Base-by-base conservation (phyloP, 2,888 invertebrate species). In the Drosophila nigricruria region DNA sequence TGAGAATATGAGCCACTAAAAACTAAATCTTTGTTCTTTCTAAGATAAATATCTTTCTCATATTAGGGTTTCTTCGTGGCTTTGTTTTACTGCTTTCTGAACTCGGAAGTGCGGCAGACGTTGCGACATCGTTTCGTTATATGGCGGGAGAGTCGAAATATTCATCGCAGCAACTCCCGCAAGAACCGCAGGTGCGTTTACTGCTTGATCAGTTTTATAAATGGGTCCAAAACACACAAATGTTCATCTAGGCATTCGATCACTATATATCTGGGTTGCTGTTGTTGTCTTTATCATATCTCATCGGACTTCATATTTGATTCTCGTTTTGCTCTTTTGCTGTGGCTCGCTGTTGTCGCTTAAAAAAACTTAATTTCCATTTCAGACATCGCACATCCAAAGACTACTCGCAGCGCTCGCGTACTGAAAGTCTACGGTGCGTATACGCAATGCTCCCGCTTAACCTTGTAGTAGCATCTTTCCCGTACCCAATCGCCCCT, bases 71-170 rank as follows among this genome's bases (percentile, higher is more conserved):
- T 98, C 90, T 96, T 96, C 58, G 97, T 98, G 71, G 97, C 98
- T 5, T 93, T 98, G 69, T 96, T 98, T 93, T 98, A 97, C 94
- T 98, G 98, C 93, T 98, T 98, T 93, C 95, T 98, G 88, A 98
- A 98, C 93, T 96, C 97, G 5, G 98, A 98, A 93, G 98, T 98
- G 8, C 96, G 97, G 54, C 97, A 97, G 92, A 96, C 97, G 1
- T 94, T 98, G 78, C 94, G 96, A 32, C 97, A 97, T 92, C 97
- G 97, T 90, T 95, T 97, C 88, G 95, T 95, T 75, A 94, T 96
- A 70, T 97, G 97, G 97, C 91, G 91, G 5, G 94, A 91, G 92
- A 95, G 81, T 81, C 89, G 93, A 27, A 92, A 91, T 76, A 89
- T 93, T 49, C 82, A 89, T 47, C 86, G 84, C 23, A 91, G 84